A percentile compares a stretch with the other conserved stretches of the same genome.
Evolutionary conservation across 2,797 vertebrate genomes (phyloP).

Genomic region (Tenualosa ilisha): DNA sequence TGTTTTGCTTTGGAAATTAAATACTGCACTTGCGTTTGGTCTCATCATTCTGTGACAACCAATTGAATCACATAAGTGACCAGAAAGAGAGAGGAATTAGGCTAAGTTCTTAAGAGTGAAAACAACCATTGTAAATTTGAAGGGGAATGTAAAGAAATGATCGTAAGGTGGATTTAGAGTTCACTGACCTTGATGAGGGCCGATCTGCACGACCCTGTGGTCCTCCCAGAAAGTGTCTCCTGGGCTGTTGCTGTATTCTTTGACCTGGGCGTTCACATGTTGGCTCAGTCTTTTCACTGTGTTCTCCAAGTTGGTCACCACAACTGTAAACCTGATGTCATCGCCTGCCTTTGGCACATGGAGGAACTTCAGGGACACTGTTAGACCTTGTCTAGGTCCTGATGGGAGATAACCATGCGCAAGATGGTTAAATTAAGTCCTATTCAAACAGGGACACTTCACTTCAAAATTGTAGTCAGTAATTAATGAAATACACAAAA

Average conservation of each 20-base stretch:
- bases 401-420: conserved; percentile 21
- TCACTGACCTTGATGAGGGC: conserved; percentile 79
- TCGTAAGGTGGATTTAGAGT: background rate
- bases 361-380: conserved; percentile 71
- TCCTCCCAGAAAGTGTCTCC: conserved; percentile 78
- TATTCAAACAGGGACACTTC: background rate
- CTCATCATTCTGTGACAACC: background rate
- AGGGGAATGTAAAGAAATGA: background rate
- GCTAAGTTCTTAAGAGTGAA: background rate
- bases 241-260: conserved; percentile 77
- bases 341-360: conserved; percentile 76
- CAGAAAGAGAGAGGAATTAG: background rate
- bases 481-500: background rate
- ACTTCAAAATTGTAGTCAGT: background rate
- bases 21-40: too few species aligned
- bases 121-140: background rate
- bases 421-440: background rate
- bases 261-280: conserved; percentile 80
- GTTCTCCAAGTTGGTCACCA: conserved; percentile 71
- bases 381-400: conserved; percentile 45
- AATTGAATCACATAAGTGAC: background rate
- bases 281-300: conserved; percentile 73
- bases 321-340: conserved; percentile 76
- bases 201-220: conserved; percentile 63
- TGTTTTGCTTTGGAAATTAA: too few species aligned